Conservation (phyloP, 2,888 invertebrate species). For the Cynaeus angustus region DNA sequence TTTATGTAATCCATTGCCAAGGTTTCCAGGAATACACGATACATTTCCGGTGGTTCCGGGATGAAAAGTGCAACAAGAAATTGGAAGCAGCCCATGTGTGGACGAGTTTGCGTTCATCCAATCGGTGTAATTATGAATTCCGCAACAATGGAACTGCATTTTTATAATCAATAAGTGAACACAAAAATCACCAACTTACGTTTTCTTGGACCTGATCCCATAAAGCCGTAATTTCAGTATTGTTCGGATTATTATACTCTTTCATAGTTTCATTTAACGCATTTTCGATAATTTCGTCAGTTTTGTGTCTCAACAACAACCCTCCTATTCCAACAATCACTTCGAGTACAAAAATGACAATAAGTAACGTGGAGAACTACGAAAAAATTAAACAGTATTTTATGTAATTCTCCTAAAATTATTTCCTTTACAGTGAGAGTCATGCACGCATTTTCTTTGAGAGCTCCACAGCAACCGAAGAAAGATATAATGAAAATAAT, state of each 20-base stretch:
- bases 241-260: conserved; percentile 71
- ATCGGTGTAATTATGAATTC: conserved; percentile 77
- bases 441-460: conserved; percentile 96
- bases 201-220: conserved; percentile 89
- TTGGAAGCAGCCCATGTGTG: conserved; percentile 73
- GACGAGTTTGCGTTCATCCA: conserved; percentile 74
- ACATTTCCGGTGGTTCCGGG: conserved; percentile 71
- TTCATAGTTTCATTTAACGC: conserved; percentile 81
- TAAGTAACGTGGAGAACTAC: conserved; percentile 84
- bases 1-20: conserved; percentile 68
- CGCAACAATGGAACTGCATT: conserved; percentile 83
- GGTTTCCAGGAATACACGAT: conserved; percentile 62
- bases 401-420: background rate
- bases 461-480: conserved; percentile 96
- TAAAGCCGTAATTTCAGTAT: conserved; percentile 76
- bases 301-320: conserved; percentile 81
- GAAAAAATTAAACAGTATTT: conserved; percentile 56
- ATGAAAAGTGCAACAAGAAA: conserved; percentile 77
- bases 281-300: conserved; percentile 77
- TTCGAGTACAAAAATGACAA: conserved; percentile 87
- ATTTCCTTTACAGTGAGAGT: conserved; percentile 87
- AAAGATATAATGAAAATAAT: conserved; percentile 93
- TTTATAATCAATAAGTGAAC: background rate
- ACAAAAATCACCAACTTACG: conserved; percentile 74
- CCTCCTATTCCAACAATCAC: conserved; percentile 88